Evolutionary conservation across 2,888 invertebrate genomes (phyloP).

Genomic region (Tanypteryx hageni): DNA sequence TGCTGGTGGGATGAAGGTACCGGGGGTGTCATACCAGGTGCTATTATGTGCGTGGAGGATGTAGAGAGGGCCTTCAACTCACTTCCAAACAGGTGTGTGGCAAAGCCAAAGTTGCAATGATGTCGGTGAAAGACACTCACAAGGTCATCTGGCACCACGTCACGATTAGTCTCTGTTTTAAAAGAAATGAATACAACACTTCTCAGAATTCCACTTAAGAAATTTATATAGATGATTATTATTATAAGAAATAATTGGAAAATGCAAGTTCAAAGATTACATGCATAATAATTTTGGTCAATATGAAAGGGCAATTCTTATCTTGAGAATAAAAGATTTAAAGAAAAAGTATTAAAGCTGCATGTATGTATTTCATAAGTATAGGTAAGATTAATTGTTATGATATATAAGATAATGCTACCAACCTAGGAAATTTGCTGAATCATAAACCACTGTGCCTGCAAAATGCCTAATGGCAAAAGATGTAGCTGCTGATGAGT

Average conservation of each 20-base stretch:
- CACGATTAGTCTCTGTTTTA: conserved; percentile 89
- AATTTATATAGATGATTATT: neutral
- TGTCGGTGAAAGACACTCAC: conserved; percentile 95
- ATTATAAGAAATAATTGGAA: no score
- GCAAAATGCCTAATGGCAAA: conserved; percentile 96
- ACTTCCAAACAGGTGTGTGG: conserved; percentile 95
- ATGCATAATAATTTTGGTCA: no score
- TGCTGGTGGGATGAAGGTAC: conserved; percentile 55
- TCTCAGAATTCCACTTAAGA: neutral
- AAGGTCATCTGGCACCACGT: conserved; percentile 93
- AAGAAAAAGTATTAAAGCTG: neutral
- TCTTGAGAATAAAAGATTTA: neutral
- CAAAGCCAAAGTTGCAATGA: conserved; percentile 97
- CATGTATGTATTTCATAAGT: no score
- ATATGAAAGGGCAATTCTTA: conserved; percentile 59
- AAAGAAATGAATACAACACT: neutral
- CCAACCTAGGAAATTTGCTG: conserved; percentile 86
- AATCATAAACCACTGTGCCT: conserved; percentile 91
- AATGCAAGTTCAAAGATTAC: neutral
- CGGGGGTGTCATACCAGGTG: conserved; percentile 41
- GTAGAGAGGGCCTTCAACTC: conserved; percentile 91
- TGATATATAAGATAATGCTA: neutral
- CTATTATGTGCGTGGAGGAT: conserved; percentile 18
- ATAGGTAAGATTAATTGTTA: no score
- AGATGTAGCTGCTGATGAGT: conserved; percentile 78